Conservation (phyloP, 2,113 vertebrate species). For the Mobula hypostoma region DNA sequence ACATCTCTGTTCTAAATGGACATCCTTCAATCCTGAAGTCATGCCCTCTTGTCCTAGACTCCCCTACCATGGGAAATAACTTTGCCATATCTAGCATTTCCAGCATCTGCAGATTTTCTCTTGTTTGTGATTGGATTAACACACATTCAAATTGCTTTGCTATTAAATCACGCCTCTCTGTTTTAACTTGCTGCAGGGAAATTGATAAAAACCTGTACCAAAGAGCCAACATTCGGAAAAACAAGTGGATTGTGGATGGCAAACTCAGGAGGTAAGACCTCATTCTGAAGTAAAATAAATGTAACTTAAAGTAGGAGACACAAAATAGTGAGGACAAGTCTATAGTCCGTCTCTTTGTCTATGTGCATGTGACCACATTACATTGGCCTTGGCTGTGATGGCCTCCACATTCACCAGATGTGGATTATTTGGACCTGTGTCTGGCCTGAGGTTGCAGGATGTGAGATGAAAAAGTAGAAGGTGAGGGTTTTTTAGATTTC, state of each 20-base stretch:
- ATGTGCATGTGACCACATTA: not conserved
- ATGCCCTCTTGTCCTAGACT: no score
- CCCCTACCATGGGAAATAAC: no score
- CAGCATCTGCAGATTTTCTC: no score
- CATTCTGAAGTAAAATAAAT: not conserved
- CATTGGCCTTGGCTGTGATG: not conserved
- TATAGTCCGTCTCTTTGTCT: no score
- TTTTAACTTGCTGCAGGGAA: conserved; percentile 60
- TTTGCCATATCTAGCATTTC: no score
- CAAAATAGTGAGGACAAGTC: not conserved
- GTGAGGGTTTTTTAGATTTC: not conserved
- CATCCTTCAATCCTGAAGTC: no score
- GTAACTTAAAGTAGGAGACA: no score
- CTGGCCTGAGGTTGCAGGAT: no score
- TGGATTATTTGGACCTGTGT: not conserved
- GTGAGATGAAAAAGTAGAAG: not conserved
- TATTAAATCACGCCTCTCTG: not conserved
- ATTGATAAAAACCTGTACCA: conserved; percentile 89
- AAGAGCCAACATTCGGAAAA: conserved; percentile 82
- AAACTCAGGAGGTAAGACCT: conserved; percentile 76
- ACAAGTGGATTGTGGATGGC: conserved; percentile 92
- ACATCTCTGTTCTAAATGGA: no score
- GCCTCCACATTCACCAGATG: not conserved
- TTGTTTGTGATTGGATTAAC: no score
- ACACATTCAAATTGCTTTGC: not conserved